A percentile compares a stretch with the other conserved stretches of the same genome.
phyloP scores from a whole-genome alignment of 92 coral and sea anemone genomes.

The Isaurus tuberculatus region DNA sequence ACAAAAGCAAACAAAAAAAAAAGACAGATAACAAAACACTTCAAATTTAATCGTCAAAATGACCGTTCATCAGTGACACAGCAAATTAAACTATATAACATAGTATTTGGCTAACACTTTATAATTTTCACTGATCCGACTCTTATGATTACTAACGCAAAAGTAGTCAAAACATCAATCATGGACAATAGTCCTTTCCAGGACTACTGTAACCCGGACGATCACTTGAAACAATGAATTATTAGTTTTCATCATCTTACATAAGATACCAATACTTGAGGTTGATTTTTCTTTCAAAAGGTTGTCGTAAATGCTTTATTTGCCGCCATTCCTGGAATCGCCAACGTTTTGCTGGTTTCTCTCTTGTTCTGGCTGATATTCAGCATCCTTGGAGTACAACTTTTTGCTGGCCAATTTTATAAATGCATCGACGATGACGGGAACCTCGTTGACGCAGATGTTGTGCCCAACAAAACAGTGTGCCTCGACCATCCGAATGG shows the following conservation, averaged over 20 bases:
- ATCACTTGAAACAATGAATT: neutral
- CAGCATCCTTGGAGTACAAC: constrained; percentile 95
- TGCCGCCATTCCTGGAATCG: constrained; percentile 96
- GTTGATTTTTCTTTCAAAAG: constrained; percentile 46
- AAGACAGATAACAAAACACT: too few relatives aligned
- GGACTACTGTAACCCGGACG: too few relatives aligned
- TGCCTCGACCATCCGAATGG: constrained; percentile 72
- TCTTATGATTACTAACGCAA: too few relatives aligned
- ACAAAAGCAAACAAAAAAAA: too few relatives aligned
- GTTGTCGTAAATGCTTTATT: constrained; percentile 92
- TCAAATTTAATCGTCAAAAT: too few relatives aligned
- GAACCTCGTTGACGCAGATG: constrained; percentile 62
- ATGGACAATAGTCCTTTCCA: too few relatives aligned
- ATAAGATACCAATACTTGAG: neutral
- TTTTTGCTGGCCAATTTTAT: constrained; percentile 93
- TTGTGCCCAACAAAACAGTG: constrained; percentile 79
- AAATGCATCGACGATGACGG: constrained; percentile 81
- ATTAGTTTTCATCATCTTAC: neutral
- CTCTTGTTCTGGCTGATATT: constrained; percentile 95
- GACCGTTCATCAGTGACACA: too few relatives aligned
- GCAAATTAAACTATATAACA: too few relatives aligned
- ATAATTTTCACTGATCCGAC: too few relatives aligned
- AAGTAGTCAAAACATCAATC: too few relatives aligned
- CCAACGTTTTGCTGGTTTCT: constrained; percentile 90
- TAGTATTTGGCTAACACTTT: too few relatives aligned